Base-by-base conservation (phyloP, 1,140 invertebrate genomes). In the Apis florea region DNA sequence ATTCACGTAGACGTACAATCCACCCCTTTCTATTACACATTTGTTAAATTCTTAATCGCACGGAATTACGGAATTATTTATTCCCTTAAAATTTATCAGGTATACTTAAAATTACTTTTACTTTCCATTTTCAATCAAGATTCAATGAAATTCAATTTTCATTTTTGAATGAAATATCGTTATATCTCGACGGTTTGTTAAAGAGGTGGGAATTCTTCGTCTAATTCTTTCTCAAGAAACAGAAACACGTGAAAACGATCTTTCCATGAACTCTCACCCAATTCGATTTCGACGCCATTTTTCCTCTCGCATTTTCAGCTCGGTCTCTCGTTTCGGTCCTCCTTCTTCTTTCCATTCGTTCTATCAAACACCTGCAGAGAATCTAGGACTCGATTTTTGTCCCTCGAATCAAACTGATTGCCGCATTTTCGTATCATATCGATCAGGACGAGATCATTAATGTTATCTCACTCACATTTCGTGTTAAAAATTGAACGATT, bases 201-300 rank as follows among this genome's bases (percentile, higher is more conserved):
- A 26, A 26, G 13, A 12, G 40, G 11, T n/a, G 21, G n/a, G 19
- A 51, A 24, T 68, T 13, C n/a, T n/a, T n/a, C n/a, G 47, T 49
- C 21, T 12, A 21, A 54, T 40, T 12, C 6, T 17, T 3, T 15
- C 49, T 58, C 63, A n/a, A n/a, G 58, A 67, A 82, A 73, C 58
- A 24, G 49, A n/a, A 69, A 80, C 83, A 59, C 76, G 66, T 8
- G 24, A 54, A n/a, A n/a, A 67, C 3, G 15, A 49, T 51, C n/a
- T 26, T 53, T 53, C 74, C 26, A 54, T 40, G 70, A 59, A 66
- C 61, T 77, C 53, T 77, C 64, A 58, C 64, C 74, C 63, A 77
- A 68, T 67, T 58, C 24, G 9, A 24, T 12, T 13, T 47, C n/a
- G 63, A 76, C 74, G 31, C 31, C n/a, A 21, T 40, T 40, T 61